Conservation (phyloP, 2,113 vertebrate genomes). For the Carassius gibelio region DNA sequence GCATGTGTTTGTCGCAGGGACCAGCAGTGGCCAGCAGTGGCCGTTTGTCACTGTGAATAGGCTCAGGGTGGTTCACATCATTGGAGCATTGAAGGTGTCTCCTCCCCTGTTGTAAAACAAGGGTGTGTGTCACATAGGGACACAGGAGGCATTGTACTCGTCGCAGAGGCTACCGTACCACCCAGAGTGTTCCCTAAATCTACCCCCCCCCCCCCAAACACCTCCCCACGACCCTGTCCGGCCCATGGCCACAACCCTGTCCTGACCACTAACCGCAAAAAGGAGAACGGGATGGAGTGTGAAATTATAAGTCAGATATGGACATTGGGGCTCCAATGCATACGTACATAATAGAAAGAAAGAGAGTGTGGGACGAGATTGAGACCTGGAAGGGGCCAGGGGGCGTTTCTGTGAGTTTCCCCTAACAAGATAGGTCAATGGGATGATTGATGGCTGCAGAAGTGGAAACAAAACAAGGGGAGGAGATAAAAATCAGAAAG, state of each 20-base stretch:
- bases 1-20: conserved; percentile 61
- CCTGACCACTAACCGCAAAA: conserved; percentile 63
- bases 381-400: conserved; percentile 68
- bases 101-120: conserved; percentile 99
- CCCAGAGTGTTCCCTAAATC: conserved; percentile 87
- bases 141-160: conserved; percentile 89
- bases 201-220: conserved; percentile 52
- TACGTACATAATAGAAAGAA: not conserved
- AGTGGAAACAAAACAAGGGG: conserved; percentile 90
- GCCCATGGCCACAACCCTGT: conserved; percentile 18
- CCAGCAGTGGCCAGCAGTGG: conserved; percentile 84
- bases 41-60: conserved; percentile 90
- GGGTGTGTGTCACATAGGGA: conserved; percentile 81
- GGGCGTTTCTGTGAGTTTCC: conserved; percentile 84
- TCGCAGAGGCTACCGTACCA: conserved; percentile 84
- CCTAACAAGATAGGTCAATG: conserved; percentile 88
- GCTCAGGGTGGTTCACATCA: conserved; percentile 90
- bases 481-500: conserved; percentile 77
- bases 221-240: conserved; percentile 32
- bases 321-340: not conserved
- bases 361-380: conserved; percentile 8
- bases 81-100: conserved; percentile 85
- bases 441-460: conserved; percentile 98
- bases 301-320: not conserved
- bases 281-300: not conserved